Conservation (phyloP, 2,888 invertebrate species). For the Steinernema hermaphroditum region DNA sequence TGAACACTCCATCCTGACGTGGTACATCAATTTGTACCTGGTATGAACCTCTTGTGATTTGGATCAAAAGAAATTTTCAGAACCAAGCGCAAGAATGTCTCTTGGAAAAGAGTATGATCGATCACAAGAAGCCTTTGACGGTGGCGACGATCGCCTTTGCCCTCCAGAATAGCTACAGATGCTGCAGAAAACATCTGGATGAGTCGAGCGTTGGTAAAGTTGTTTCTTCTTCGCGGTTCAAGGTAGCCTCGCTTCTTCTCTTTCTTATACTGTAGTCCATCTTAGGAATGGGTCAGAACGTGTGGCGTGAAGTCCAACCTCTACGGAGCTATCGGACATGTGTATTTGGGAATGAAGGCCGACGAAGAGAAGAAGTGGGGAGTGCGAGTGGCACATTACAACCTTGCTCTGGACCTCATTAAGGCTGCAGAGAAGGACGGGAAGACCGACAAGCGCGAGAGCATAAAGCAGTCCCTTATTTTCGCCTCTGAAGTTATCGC, state of each 20-base stretch:
- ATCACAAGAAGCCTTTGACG: slow-evolving; percentile 87
- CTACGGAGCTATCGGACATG: slow-evolving; percentile 72
- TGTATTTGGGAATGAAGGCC: slow-evolving; percentile 82
- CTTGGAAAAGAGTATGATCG: slow-evolving; percentile 92
- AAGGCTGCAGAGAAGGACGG: slow-evolving; percentile 77
- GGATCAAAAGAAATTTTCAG: slow-evolving; percentile 35
- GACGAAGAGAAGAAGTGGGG: slow-evolving; percentile 90
- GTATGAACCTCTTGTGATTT: too few relatives aligned
- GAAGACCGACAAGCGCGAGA: slow-evolving; percentile 69
- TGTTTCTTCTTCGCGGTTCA: slow-evolving; percentile 76
- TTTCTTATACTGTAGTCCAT: too few relatives aligned
- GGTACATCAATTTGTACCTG: slow-evolving; percentile 68
- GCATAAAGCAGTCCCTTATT: slow-evolving; percentile 80
- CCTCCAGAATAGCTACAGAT: slow-evolving; percentile 77
- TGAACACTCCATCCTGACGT: slow-evolving; percentile 68
- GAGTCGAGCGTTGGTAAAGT: slow-evolving; percentile 74
- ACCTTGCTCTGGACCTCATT: slow-evolving; percentile 77
- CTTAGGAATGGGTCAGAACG: slow-evolving; percentile 49
- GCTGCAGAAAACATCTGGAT: slow-evolving; percentile 74
- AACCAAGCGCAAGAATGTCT: slow-evolving; percentile 98
- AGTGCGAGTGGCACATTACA: slow-evolving; percentile 79
- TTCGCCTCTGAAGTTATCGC: slow-evolving; percentile 91
- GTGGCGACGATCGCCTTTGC: slow-evolving; percentile 86
- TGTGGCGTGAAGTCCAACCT: slow-evolving; percentile 66
- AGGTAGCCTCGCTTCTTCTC: slow-evolving; percentile 68